Evolutionary conservation across 2,113 vertebrate genomes (phyloP).

Genomic region (Eupsittula cactorum): DNA sequence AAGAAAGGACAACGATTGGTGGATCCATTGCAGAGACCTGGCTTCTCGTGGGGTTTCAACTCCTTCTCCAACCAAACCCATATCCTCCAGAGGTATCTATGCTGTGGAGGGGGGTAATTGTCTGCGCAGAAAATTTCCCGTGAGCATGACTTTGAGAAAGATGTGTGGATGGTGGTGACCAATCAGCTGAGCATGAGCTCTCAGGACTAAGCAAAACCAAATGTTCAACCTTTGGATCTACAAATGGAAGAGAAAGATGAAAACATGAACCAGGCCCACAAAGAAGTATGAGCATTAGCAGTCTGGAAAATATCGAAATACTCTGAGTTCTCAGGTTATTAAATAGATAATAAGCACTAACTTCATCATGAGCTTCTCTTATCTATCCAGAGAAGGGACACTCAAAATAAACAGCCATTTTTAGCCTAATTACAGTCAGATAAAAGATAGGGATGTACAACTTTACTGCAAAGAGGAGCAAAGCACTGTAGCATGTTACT

Average conservation of each 20-base stretch:
- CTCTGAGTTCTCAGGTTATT: not conserved
- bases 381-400: not conserved
- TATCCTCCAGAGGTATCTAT: not conserved
- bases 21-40: not conserved
- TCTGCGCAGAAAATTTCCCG: fast-evolving
- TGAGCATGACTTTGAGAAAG: not conserved
- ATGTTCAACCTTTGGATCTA: not conserved
- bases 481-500: not conserved
- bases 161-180: fast-evolving
- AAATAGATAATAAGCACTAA: not conserved
- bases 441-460: not conserved
- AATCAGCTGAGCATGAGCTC: not conserved
- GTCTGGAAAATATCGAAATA: not conserved
- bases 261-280: not conserved
- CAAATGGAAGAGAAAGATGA: not conserved
- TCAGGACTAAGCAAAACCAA: not conserved
- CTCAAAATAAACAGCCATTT: not conserved
- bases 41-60: not conserved
- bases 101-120: too few relatives aligned
- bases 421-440: not conserved
- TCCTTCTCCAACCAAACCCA: not conserved
- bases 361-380: not conserved
- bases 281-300: not conserved
- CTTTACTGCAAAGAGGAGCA: not conserved
- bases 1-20: not conserved